phyloP scores from a whole-genome alignment of 2,113 vertebrate genomes.

The Clarias magur region DNA sequence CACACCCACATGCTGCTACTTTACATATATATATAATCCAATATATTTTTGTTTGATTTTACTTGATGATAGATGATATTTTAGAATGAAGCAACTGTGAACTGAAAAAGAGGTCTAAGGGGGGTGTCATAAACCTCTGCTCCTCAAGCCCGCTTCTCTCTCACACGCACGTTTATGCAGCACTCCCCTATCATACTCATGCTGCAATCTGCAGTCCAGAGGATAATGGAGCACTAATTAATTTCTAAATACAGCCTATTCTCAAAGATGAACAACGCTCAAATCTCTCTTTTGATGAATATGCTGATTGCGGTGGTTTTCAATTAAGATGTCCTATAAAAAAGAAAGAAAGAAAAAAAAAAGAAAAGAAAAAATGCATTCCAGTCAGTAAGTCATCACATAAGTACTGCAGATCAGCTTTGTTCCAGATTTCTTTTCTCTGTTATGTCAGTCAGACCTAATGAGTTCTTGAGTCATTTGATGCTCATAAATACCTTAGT shows the following conservation, averaged over 20 bases:
- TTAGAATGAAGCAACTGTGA: slow-evolving; percentile 20
- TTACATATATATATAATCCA: background rate
- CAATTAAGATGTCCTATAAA: slow-evolving; percentile 51
- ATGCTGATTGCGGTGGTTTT: slow-evolving; percentile 54
- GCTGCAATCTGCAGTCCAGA: slow-evolving; percentile 40
- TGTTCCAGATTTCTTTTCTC: slow-evolving; percentile 33
- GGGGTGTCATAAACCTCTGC: slow-evolving; percentile 16
- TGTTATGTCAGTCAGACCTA: slow-evolving; percentile 37
- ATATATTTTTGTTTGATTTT: background rate
- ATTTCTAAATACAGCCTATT: slow-evolving; percentile 61
- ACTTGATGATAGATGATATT: background rate
- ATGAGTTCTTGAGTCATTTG: slow-evolving; percentile 46
- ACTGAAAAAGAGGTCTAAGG: slow-evolving; percentile 28
- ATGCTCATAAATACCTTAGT: slow-evolving; percentile 39
- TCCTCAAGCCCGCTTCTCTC: background rate
- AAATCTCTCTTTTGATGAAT: slow-evolving; percentile 54
- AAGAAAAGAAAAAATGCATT: slow-evolving; percentile 35
- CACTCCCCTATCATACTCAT: slow-evolving; percentile 19
- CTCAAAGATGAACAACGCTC: slow-evolving; percentile 53
- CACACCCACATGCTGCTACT: background rate
- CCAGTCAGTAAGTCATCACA: slow-evolving; percentile 45
- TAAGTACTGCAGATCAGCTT: slow-evolving; percentile 38
- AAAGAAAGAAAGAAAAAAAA: background rate
- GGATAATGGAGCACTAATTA: slow-evolving; percentile 57
- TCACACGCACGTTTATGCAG: background rate